Evolutionary conservation across 2,888 invertebrate genomes (phyloP), one percentile per base, ranked within the genome.

Genomic region (Embidobia sp.): DNA sequence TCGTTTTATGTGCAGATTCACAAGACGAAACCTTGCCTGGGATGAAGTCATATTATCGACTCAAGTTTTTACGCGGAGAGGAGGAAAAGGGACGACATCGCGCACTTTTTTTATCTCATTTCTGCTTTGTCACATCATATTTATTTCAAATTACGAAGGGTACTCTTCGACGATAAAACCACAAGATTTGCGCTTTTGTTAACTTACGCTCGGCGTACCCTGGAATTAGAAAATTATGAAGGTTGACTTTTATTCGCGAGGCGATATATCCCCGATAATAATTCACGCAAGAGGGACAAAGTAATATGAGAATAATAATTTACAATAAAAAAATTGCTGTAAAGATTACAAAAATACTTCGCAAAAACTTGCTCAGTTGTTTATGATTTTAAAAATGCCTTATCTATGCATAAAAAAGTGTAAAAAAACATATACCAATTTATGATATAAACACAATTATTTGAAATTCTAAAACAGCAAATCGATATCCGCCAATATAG

Each of bases 41-140:
- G 69, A 66, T 61, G 63, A 72, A 77, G 76, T 59, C 48, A 51
- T 64, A 76, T 76, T 70, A 76, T 53, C 64, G 59, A 51, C 69
- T 70, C 59, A 76, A 64, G 55, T 69, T 67, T 74, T 48, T 49
- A 5, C 11, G 7, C 18, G 0, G 6, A 33, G 11, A 13, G 15
- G n/a, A n/a, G n/a, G n/a, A n/a, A n/a, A n/a, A 10, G 35, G 40
- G 35, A 19, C 18, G 31, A n/a, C 33, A 27, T 3, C 33, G 15
- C 27, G 27, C 70, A 46, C 31, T 48, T 61, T 74, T 51, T 67
- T 44, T 55, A 55, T 49, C 42, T 26, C 67, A 40, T 48, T 42
- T 46, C 31, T 26, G 37, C 15, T 64, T 49, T 74, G 74, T 74
- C 74, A 59, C 51, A 67, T 67, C 74, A 74, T 74, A 74, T 74